Conservation (phyloP, 2,888 invertebrate genomes). For the Cheiracanthium punctorium region DNA sequence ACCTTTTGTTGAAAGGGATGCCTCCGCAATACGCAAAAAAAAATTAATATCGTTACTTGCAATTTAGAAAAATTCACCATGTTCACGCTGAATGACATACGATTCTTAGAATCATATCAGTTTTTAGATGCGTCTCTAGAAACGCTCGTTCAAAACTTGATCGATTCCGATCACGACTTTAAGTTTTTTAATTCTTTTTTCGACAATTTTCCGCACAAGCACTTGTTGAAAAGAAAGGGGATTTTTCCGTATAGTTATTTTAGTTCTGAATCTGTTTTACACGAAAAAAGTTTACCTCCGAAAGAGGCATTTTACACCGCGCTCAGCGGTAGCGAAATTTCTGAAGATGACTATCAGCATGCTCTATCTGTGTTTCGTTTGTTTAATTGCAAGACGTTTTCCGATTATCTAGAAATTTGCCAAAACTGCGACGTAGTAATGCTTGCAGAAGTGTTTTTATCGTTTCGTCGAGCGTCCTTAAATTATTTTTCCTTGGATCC, state of each 20-base stretch:
- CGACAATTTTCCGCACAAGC: background rate
- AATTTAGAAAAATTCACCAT: slow-evolving; percentile 55
- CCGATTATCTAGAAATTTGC: slow-evolving; percentile 14
- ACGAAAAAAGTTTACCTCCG: slow-evolving; percentile 12
- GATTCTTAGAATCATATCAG: slow-evolving; percentile 72
- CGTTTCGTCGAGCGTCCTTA: background rate
- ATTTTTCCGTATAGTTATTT: slow-evolving; percentile 28
- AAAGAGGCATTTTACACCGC: slow-evolving; percentile 16
- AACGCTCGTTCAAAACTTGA: slow-evolving; percentile 54
- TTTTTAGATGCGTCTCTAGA: slow-evolving; percentile 53
- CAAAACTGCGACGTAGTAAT: slow-evolving; percentile 2
- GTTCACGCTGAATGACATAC: slow-evolving; percentile 43
- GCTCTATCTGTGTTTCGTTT: background rate
- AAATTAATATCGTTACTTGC: background rate
- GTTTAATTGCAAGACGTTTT: slow-evolving; percentile 16
- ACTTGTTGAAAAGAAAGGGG: slow-evolving; percentile 14
- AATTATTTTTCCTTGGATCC: slow-evolving; percentile 11
- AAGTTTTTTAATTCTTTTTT: slow-evolving; percentile 8
- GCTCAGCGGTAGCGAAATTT: background rate
- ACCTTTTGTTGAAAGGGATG: slow-evolving; percentile 15
- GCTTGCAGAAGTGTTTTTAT: slow-evolving; percentile 19
- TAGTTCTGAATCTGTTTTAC: background rate
- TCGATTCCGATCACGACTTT: background rate
- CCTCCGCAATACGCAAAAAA: background rate
- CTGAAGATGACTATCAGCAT: slow-evolving; percentile 8